Evolutionary conservation across 2,113 vertebrate genomes (phyloP).

Genomic region (Labeo catla): DNA sequence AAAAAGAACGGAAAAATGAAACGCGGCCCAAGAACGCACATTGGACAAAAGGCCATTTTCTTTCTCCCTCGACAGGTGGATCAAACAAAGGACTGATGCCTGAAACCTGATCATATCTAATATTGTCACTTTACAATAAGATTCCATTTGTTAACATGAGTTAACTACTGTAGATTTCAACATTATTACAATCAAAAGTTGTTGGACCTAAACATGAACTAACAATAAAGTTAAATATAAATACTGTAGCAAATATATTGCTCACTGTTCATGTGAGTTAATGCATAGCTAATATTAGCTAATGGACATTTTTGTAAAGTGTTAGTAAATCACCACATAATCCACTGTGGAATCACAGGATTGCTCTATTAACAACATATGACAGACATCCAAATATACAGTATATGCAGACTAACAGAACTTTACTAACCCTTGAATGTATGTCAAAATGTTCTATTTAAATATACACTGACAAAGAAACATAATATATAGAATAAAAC

Average conservation of each 20-base stretch:
- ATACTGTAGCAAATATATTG: no score
- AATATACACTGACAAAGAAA: neutral
- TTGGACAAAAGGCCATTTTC: constrained; percentile 90
- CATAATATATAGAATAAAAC: neutral
- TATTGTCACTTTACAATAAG: neutral
- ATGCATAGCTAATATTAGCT: neutral
- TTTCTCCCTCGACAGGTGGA: constrained; percentile 87
- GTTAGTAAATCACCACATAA: neutral
- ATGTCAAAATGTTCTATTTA: neutral
- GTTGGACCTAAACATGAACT: no score
- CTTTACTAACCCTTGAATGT: neutral
- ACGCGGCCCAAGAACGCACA: constrained; percentile 85
- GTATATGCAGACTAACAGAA: neutral
- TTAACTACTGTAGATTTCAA: no score
- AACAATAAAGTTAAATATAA: no score
- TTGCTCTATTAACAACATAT: neutral
- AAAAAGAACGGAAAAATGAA: constrained; percentile 92
- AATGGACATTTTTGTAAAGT: neutral
- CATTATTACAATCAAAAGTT: no score
- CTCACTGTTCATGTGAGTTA: neutral
- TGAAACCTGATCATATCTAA: neutral
- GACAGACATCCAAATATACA: neutral
- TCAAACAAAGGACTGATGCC: constrained; percentile 49
- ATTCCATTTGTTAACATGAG: neutral
- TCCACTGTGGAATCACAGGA: neutral